Evolutionary conservation across 2,888 invertebrate species (phyloP).

Genomic region (Pterostichus madidus): DNA sequence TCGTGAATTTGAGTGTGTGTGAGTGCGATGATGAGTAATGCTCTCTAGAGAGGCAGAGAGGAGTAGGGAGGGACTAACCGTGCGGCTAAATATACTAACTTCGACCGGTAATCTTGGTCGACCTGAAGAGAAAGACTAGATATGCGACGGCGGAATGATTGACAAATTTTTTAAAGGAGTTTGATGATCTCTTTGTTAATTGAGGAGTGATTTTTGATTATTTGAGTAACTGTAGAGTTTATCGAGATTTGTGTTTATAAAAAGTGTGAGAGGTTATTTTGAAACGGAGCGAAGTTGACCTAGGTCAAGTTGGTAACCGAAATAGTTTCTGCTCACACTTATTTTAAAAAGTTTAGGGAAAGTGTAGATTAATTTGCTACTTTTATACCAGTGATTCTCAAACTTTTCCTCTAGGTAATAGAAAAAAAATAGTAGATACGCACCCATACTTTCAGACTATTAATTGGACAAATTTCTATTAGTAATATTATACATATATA

Average conservation of each 20-base stretch:
- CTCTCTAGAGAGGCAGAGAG: neutral
- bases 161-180: neutral
- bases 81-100: constrained; percentile 13
- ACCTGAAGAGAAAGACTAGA: neutral
- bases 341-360: constrained; percentile 1
- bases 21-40: constrained; percentile 16
- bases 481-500: too few relatives aligned
- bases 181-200: too few relatives aligned
- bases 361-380: neutral
- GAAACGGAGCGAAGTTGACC: neutral
- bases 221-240: neutral
- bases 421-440: too few relatives aligned
- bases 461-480: too few relatives aligned
- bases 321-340: constrained; percentile 1
- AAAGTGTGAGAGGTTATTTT: neutral
- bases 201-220: too few relatives aligned
- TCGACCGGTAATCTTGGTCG: constrained; percentile 2
- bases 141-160: neutral
- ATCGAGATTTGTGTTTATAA: neutral
- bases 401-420: too few relatives aligned
- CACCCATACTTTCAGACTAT: too few relatives aligned
- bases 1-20: neutral
- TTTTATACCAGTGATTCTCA: too few relatives aligned
- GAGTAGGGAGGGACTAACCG: neutral
- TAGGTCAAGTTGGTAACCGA: neutral